Evolutionary conservation across 2,113 vertebrate genomes (phyloP).

Genomic region (Ranitomeya imitator): DNA sequence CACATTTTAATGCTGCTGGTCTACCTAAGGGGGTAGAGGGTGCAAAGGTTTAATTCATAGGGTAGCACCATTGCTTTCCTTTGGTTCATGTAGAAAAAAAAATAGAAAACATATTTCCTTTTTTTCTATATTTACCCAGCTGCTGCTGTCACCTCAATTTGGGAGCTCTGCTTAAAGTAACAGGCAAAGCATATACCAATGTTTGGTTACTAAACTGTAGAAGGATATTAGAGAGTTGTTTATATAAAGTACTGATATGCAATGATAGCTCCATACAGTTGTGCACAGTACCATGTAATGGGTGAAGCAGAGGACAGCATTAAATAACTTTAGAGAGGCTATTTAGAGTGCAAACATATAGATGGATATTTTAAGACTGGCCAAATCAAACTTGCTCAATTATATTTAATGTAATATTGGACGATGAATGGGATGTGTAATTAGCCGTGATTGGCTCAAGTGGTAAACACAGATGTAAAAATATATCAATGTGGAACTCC

Average conservation of each 20-base stretch:
- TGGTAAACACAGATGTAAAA: background rate
- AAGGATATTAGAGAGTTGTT: conserved; percentile 67
- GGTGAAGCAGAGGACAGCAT: conserved; percentile 60
- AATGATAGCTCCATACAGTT: conserved; percentile 58
- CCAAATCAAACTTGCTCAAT: conserved; percentile 51
- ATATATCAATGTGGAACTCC: background rate
- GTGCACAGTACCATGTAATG: conserved; percentile 60
- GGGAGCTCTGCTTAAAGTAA: conserved; percentile 71
- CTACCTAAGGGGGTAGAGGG: conserved; percentile 75
- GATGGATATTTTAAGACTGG: conserved; percentile 51
- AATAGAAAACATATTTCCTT: conserved; percentile 74
- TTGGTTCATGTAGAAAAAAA: conserved; percentile 68
- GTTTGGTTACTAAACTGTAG: conserved; percentile 66
- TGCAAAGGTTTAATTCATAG: conserved; percentile 84
- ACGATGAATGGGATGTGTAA: background rate
- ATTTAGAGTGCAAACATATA: conserved; percentile 54
- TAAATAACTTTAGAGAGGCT: conserved; percentile 10
- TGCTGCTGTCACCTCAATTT: conserved; percentile 71
- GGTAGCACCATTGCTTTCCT: conserved; percentile 75
- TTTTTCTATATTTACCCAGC: conserved; percentile 74
- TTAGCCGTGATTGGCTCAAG: background rate
- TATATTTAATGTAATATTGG: conserved; percentile 40
- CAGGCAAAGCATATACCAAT: conserved; percentile 68
- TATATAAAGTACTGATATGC: conserved; percentile 63
- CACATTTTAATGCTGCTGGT: conserved; percentile 79